Conservation (phyloP, 2,888 invertebrate genomes). For the Lypha dubia region DNA sequence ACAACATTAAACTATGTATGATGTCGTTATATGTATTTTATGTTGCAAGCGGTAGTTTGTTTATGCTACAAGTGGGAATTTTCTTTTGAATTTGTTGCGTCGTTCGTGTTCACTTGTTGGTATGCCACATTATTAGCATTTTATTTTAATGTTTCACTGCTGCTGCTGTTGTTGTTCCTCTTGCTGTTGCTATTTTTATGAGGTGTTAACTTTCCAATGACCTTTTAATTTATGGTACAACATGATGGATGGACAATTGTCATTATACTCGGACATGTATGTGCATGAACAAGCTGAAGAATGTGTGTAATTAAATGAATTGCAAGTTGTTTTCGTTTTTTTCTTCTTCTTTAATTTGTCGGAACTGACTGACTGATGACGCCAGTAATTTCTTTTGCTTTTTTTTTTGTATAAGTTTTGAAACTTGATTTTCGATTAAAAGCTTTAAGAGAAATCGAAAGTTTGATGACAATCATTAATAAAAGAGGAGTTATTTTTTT, state of each 20-base stretch:
- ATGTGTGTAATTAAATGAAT: slow-evolving; percentile 44
- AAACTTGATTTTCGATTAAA: background rate
- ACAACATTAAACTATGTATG: slow-evolving; percentile 15
- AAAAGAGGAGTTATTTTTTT: background rate
- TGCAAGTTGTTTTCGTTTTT: slow-evolving; percentile 5
- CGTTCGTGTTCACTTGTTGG: slow-evolving; percentile 38
- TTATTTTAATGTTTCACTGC: slow-evolving; percentile 31
- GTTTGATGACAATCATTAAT: background rate
- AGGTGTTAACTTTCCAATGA: slow-evolving; percentile 71
- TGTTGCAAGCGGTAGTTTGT: slow-evolving; percentile 40
- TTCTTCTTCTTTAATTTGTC: background rate
- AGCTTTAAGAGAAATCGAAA: background rate
- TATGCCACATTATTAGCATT: slow-evolving; percentile 38
- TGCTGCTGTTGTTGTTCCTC: slow-evolving; percentile 13
- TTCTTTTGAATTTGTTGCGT: slow-evolving; percentile 47
- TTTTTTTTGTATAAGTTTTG: background rate
- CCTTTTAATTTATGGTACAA: slow-evolving; percentile 57
- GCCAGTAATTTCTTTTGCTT: background rate
- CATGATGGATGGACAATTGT: slow-evolving; percentile 47
- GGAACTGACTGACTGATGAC: background rate
- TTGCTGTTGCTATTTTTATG: slow-evolving; percentile 67
- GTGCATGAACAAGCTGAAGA: background rate
- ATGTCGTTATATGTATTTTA: background rate
- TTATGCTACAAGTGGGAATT: slow-evolving; percentile 27
- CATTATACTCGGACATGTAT: background rate